Evolutionary conservation across 2,113 vertebrate species (phyloP).

Genomic region (Ia io): DNA sequence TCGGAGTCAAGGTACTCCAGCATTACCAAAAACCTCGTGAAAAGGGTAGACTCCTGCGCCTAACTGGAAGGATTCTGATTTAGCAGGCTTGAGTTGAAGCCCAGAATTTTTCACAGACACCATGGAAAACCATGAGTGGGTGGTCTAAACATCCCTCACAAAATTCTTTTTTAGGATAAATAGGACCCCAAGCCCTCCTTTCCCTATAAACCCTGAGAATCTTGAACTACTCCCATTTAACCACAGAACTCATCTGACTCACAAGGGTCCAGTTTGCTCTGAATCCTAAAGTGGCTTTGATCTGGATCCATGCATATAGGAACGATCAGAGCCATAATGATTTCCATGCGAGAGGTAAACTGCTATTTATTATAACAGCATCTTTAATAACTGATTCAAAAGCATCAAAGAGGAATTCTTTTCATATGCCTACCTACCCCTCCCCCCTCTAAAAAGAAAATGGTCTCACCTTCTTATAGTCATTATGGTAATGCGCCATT

Average conservation of each 20-base stretch:
- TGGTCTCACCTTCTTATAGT: constrained; percentile 65
- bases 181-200: background rate
- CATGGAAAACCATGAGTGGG: background rate
- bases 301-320: background rate
- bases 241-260: background rate
- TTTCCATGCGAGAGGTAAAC: background rate
- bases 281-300: background rate
- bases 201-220: background rate
- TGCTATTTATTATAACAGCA: background rate
- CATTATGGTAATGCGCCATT: constrained; percentile 38
- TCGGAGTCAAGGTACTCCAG: background rate
- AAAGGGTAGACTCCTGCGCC: background rate
- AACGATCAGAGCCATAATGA: background rate
- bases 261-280: background rate
- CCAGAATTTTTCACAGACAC: background rate
- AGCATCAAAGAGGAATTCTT: background rate
- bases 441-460: background rate
- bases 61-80: background rate
- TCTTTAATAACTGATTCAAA: constrained; percentile 2
- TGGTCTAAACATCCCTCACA: background rate
- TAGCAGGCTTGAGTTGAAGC: background rate
- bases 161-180: constrained; percentile 11
- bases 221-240: background rate
- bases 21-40: background rate
- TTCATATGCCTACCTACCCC: background rate